Evolutionary conservation across 2,797 vertebrate species (phyloP).

Genomic region (Tapirus indicus): DNA sequence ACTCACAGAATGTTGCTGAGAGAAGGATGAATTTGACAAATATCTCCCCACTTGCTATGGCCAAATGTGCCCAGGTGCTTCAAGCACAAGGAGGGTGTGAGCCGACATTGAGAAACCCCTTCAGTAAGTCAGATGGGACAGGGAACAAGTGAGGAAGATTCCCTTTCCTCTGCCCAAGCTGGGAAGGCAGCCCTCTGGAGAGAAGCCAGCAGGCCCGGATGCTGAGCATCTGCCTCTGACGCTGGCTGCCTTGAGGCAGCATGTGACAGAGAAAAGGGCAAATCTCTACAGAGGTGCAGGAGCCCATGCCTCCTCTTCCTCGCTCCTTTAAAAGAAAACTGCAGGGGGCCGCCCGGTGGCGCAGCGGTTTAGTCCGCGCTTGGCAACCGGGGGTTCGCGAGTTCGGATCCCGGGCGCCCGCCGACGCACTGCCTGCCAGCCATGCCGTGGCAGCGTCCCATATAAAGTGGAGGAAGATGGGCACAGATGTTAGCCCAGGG

Average conservation of each 20-base stretch:
- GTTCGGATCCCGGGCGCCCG: no score
- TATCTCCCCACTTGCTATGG: neutral
- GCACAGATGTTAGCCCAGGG: no score
- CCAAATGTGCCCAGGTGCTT: neutral
- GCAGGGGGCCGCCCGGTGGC: no score
- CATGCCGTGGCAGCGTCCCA: no score
- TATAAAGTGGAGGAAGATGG: no score
- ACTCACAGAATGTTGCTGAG: neutral
- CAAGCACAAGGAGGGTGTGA: neutral
- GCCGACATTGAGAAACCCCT: neutral
- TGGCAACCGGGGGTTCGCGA: no score
- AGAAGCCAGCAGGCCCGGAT: neutral
- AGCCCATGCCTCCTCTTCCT: neutral
- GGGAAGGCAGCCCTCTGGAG: neutral
- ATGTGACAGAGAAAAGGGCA: neutral
- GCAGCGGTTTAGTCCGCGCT: no score
- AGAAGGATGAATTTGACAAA: constrained; percentile 32
- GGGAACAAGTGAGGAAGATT: neutral
- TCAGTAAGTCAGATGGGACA: neutral
- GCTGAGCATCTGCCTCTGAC: neutral
- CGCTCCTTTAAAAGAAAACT: neutral
- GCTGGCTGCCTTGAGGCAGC: neutral
- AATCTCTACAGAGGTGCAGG: neutral
- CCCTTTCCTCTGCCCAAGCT: neutral
- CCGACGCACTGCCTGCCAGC: no score